Base-by-base conservation (phyloP, 2,113 vertebrate species). In the Etheostoma spectabile region DNA sequence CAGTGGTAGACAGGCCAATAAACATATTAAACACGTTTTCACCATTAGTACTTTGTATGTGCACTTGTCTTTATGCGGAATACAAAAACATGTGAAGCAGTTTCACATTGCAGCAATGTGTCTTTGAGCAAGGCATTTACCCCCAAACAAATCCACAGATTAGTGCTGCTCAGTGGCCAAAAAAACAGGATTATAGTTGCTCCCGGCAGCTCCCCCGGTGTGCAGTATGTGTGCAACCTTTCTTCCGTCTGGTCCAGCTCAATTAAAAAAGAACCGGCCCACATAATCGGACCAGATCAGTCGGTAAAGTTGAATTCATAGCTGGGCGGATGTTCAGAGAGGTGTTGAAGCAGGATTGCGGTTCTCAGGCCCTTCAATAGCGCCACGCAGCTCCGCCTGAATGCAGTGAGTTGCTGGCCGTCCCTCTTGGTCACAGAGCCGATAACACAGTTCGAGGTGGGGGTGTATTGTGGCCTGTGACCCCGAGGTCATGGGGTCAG, bases 351-450 rank as follows among this genome's bases (percentile, higher is more conserved):
- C 48, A n/a, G 60, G 56, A 42, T 74, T n/a, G 8, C n/a, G 11
- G 70, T 89, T 90, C 84, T 92, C 82, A 88, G 87, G 89, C 83
- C 83, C 86, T 85, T 92, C 69, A 85, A 90, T 74, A 53, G 85
- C 24, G 14, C 81, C 87, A 80, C 62, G 52, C 74, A 48, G 79
- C 63, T 74, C 12, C 5, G 57, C 60, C 64, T 91, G 85, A 89
- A 89, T 88, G 83, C 69, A 27, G 70, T 27, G 35, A 77, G 64
- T 48, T 46, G 77, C 60, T 74, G 80, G 84, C 80, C 77, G 24
- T 80, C 79, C 77, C 78, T 4, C 76, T 87, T 55, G 35, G 51
- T 85, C 85, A 83, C 38, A 73, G 84, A 85, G 57, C 57, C 64
- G 49, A 74, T 86, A 79, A 89, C 88, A 83, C 81, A 24, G 79